Percentiles rank a stretch among this genome's conserved stretches.
These are phyloP conservation scores for Leptodactylus fallax DNA, from an alignment of 2,797 vertebrate genomes.

Conservation along the genomic window DNA sequence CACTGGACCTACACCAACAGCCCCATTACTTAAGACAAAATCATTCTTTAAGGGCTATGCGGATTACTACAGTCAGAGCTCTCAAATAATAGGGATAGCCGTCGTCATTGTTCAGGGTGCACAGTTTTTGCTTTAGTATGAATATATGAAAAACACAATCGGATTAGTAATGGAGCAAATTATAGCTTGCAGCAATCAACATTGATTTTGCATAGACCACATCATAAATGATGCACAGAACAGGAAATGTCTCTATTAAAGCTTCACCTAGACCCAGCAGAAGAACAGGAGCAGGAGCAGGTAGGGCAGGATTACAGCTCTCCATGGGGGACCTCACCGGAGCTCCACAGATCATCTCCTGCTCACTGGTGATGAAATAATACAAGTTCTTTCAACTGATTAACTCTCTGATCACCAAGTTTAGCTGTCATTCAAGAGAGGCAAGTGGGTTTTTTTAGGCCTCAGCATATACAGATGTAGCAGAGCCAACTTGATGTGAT, in stretches of 20 bases:
- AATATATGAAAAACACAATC: slow-evolving; percentile 44
- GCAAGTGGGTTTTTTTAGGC: not conserved
- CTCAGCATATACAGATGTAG: not conserved
- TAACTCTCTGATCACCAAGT: slow-evolving; percentile 56
- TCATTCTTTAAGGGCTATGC: not conserved
- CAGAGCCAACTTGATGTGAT: not conserved
- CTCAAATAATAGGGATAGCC: not conserved
- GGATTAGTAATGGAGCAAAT: slow-evolving; percentile 56
- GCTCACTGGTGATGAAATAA: slow-evolving; percentile 19
- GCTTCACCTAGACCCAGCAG: slow-evolving; percentile 39
- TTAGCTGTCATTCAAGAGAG: not conserved
- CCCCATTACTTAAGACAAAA: too few species aligned
- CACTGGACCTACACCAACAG: not conserved
- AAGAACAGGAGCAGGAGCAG: slow-evolving; percentile 34
- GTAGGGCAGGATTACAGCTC: slow-evolving; percentile 20
- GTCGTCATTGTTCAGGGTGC: not conserved
- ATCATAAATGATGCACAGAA: slow-evolving; percentile 60
- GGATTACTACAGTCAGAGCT: not conserved
- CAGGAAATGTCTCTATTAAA: slow-evolving; percentile 54
- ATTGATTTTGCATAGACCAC: slow-evolving; percentile 62
- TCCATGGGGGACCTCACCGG: slow-evolving; percentile 17
- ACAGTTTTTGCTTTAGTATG: slow-evolving; percentile 20
- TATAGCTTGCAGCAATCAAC: slow-evolving; percentile 57
- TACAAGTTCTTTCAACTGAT: slow-evolving; percentile 39
- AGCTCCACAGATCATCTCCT: slow-evolving; percentile 23